A percentile compares a stretch with the other conserved stretches of the same genome.
Conservation (phyloP, 2,113 vertebrate genomes). For the Siniperca knerii region DNA sequence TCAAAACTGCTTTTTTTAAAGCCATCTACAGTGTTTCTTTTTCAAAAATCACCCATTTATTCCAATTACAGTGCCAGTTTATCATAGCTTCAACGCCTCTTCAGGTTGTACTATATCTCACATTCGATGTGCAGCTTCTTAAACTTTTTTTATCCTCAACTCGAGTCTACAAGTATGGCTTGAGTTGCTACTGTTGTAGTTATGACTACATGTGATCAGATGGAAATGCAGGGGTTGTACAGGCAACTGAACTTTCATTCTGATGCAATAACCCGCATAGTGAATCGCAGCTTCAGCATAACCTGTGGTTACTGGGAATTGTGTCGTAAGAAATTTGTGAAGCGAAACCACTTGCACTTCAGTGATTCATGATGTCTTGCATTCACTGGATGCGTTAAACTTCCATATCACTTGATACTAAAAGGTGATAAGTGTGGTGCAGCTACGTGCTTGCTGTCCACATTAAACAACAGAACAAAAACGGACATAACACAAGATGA, state of each 20-base stretch:
- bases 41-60: neutral
- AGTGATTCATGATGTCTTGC: conserved; percentile 26
- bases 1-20: neutral
- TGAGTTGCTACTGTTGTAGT: neutral
- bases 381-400: conserved; percentile 12
- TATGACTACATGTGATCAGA: conserved; percentile 7
- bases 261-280: neutral
- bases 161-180: neutral
- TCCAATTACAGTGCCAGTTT: neutral
- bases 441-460: neutral
- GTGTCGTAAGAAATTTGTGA: conserved; percentile 23
- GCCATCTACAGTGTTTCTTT: neutral
- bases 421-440: neutral
- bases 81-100: neutral
- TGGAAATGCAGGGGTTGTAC: neutral
- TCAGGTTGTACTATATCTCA: neutral
- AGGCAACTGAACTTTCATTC: conserved; percentile 1
- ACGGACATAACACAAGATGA: neutral
- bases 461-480: neutral
- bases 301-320: conserved; percentile 8
- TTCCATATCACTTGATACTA: neutral
- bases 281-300: conserved; percentile 23
- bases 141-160: neutral
- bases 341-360: neutral
- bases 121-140: neutral